A percentile compares a stretch with the other conserved stretches of the same genome.
Evolutionary conservation across 1,140 invertebrate species (phyloP).

Genomic region (Pemphigus obesinymphae): DNA sequence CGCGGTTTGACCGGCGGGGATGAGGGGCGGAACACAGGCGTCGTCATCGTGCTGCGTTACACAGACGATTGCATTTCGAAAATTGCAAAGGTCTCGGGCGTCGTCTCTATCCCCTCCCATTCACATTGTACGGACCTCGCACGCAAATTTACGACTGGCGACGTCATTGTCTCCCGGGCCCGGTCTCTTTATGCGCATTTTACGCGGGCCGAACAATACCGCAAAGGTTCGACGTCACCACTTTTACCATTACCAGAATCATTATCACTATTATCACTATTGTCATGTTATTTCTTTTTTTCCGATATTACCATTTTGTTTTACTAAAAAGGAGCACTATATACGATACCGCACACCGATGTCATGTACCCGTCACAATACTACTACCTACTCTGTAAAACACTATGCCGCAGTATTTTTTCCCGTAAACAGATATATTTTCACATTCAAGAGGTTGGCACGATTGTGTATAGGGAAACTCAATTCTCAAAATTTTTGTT

Average conservation of each 20-base stretch:
- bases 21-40: background rate
- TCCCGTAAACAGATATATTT: no score
- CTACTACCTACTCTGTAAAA: background rate
- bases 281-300: background rate
- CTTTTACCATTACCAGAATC: slow-evolving; percentile 19
- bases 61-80: slow-evolving; percentile 34
- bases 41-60: background rate
- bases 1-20: background rate
- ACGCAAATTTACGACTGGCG: slow-evolving; percentile 7
- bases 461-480: no score
- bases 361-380: background rate
- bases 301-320: no score
- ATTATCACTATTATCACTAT: background rate
- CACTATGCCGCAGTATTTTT: no score
- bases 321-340: background rate
- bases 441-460: no score
- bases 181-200: background rate
- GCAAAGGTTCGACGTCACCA: slow-evolving; percentile 28
- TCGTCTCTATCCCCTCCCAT: background rate
- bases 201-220: slow-evolving; percentile 3
- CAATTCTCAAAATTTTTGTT: no score
- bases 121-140: background rate
- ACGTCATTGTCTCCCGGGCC: background rate
- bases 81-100: slow-evolving; percentile 21
- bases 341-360: background rate